Percentiles rank a stretch among this genome's conserved stretches.
These are phyloP conservation scores for Metridium senile DNA, from an alignment of 92 coral and sea anemone species.

Conservation along the genomic window DNA sequence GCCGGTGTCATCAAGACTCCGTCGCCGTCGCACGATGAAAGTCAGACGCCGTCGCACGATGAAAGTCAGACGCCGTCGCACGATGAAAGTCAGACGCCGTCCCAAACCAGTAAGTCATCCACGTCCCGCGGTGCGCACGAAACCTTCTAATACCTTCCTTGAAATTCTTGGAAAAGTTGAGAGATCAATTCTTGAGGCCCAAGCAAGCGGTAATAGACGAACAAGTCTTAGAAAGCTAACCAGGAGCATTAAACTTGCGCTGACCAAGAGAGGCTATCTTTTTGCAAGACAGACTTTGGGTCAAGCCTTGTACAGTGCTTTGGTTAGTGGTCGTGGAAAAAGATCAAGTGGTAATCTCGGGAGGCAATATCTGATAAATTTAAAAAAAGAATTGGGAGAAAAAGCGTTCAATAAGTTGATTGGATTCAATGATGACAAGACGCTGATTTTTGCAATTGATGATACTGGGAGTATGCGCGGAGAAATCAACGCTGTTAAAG, in stretches of 20 bases:
- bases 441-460: constrained; percentile 60
- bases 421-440: constrained; percentile 46
- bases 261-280: constrained; percentile 55
- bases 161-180: constrained; percentile 83
- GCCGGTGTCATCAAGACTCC: too few relatives aligned
- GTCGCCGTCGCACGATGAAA: too few relatives aligned
- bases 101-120: constrained; percentile 4
- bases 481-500: constrained; percentile 48
- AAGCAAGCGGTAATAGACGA: constrained; percentile 38
- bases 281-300: constrained; percentile 86
- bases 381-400: constrained; percentile 47
- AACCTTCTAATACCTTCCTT: constrained; percentile 75
- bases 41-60: not conserved
- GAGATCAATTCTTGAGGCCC: constrained; percentile 68
- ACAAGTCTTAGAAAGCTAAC: constrained; percentile 42
- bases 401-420: constrained; percentile 47
- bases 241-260: constrained; percentile 62
- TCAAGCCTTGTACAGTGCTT: constrained; percentile 58
- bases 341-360: constrained; percentile 28
- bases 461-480: constrained; percentile 62
- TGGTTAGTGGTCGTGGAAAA: constrained; percentile 16
- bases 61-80: not conserved
- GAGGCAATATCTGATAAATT: constrained; percentile 36
- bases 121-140: not conserved
- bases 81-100: not conserved